Conservation (phyloP, 2,888 invertebrate species). For the Lysandra bellargus region DNA sequence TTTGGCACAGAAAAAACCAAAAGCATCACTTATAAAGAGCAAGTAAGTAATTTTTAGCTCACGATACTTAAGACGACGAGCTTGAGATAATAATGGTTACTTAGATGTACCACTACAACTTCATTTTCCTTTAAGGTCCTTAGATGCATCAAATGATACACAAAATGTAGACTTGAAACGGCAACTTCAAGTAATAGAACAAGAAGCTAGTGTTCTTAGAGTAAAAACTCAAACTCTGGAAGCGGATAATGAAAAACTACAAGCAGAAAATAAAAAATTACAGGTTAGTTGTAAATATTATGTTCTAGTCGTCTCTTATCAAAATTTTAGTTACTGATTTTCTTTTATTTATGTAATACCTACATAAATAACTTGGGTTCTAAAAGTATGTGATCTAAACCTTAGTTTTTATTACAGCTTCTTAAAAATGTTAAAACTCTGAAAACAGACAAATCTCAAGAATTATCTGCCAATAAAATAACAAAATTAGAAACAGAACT, state of each 20-base stretch:
- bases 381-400: neutral
- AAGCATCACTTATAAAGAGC: constrained; percentile 82
- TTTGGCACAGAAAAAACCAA: constrained; percentile 81
- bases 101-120: neutral
- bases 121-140: constrained; percentile 67
- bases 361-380: neutral
- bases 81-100: neutral
- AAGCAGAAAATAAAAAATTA: constrained; percentile 86
- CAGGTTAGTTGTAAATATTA: constrained; percentile 62
- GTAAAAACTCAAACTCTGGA: constrained; percentile 85
- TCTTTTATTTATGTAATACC: neutral
- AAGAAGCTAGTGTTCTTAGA: constrained; percentile 86
- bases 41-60: constrained; percentile 70
- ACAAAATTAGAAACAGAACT: constrained; percentile 82
- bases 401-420: constrained; percentile 57
- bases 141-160: constrained; percentile 80
- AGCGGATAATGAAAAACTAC: constrained; percentile 87
- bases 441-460: constrained; percentile 77
- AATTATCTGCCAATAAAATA: constrained; percentile 82
- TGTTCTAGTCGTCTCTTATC: neutral
- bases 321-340: neutral
- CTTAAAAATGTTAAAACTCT: constrained; percentile 77
- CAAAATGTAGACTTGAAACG: constrained; percentile 85
- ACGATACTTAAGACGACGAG: neutral
- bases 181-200: constrained; percentile 88